Percentiles rank a stretch among this genome's conserved stretches.
phyloP scores from a whole-genome alignment of 1,140 invertebrate species.

The Sweltsa coloradensis region DNA sequence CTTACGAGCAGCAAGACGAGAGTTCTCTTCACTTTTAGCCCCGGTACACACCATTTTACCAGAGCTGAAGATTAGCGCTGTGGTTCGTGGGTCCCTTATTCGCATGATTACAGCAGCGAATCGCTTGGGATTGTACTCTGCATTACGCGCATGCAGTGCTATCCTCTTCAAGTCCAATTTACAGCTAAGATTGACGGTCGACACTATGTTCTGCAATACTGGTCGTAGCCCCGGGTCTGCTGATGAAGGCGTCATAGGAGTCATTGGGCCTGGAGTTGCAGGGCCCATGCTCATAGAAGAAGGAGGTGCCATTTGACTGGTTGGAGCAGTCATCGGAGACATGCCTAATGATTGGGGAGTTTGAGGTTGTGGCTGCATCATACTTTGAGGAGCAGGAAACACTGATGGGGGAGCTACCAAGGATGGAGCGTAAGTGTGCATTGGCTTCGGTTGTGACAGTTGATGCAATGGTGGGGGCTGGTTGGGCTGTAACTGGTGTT shows the following conservation, averaged over 20 bases:
- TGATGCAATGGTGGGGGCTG: constrained; percentile 18
- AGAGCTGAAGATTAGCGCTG: constrained; percentile 97
- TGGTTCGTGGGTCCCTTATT: constrained; percentile 95
- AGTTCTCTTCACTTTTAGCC: constrained; percentile 98
- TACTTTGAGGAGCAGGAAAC: constrained; percentile 56
- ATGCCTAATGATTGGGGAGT: constrained; percentile 47
- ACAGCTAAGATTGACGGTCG: constrained; percentile 94
- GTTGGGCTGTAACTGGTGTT: constrained; percentile 31
- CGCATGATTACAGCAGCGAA: constrained; percentile 99
- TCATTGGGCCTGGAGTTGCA: constrained; percentile 70
- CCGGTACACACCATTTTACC: constrained; percentile 99
- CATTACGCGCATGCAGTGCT: constrained; percentile 96
- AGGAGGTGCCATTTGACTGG: constrained; percentile 1
- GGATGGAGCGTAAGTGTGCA: constrained; percentile 51
- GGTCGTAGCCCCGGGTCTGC: constrained; percentile 89
- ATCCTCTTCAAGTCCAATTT: constrained; percentile 96
- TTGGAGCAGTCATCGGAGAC: constrained; percentile 53
- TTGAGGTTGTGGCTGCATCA: constrained; percentile 83
- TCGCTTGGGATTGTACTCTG: constrained; percentile 99
- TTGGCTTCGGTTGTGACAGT: constrained; percentile 37
- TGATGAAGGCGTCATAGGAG: constrained; percentile 88
- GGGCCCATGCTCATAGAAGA: constrained; percentile 49
- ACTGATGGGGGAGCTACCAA: constrained; percentile 47
- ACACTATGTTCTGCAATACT: constrained; percentile 93
- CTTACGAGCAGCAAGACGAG: constrained; percentile 90